A percentile compares a stretch with the other conserved stretches of the same genome.
These are phyloP conservation scores for Phoenicopterus ruber DNA, from an alignment of 2,113 vertebrate genomes.

Conservation along the genomic window DNA sequence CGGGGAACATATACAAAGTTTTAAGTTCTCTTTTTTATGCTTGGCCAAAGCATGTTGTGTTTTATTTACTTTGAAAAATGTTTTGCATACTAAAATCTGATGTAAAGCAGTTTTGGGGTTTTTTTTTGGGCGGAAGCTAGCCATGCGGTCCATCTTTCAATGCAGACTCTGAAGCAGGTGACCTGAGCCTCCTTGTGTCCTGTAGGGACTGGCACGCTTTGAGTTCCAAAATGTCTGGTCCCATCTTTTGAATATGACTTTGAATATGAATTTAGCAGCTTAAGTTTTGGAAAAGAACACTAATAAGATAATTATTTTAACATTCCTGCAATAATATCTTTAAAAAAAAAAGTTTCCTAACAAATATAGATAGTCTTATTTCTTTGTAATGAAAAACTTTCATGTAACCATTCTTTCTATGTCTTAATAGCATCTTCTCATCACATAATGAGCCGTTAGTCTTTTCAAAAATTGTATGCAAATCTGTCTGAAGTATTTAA, in stretches of 20 bases:
- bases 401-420: not conserved
- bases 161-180: not conserved
- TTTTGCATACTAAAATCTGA: not conserved
- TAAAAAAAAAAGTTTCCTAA: not conserved
- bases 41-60: not conserved
- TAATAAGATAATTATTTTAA: not conserved
- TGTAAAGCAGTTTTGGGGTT: not conserved
- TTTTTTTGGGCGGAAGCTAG: not conserved
- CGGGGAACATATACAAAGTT: not conserved
- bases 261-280: not conserved
- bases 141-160: not conserved
- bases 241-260: not conserved
- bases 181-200: not conserved
- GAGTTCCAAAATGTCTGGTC: not conserved
- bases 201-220: not conserved
- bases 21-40: not conserved
- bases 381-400: not conserved
- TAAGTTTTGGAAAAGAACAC: not conserved
- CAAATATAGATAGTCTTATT: not conserved
- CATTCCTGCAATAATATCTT: not conserved
- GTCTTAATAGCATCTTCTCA: not conserved
- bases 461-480: not conserved
- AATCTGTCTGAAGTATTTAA: not conserved
- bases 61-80: not conserved
- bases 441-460: not conserved